Conservation (phyloP, 2,113 vertebrate genomes). For the Hyperoodon ampullatus region DNA sequence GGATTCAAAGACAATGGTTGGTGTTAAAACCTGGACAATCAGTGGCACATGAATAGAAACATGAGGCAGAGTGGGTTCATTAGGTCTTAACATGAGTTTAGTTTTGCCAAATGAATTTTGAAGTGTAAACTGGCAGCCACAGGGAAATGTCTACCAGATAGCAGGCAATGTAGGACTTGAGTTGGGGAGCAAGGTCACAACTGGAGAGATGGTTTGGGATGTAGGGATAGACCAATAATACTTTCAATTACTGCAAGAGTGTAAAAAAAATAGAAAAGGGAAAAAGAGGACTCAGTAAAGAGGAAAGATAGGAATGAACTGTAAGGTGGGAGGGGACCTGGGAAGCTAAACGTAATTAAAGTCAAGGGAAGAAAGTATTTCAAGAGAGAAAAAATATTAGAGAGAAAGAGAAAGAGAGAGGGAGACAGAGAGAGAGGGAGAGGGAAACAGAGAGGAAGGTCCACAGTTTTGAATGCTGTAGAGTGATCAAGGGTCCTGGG, state of each 20-base stretch:
- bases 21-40: background rate
- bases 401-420: background rate
- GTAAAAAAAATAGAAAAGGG: background rate
- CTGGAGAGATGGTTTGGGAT: background rate
- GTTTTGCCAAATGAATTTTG: background rate
- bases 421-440: background rate
- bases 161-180: background rate
- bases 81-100: background rate
- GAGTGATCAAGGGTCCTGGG: background rate
- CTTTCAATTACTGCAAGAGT: background rate
- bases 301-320: background rate
- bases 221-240: background rate
- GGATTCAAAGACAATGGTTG: background rate
- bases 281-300: background rate
- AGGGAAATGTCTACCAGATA: background rate
- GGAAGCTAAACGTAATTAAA: constrained; percentile 3
- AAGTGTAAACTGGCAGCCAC: background rate
- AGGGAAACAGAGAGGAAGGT: background rate
- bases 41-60: background rate
- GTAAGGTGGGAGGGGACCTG: background rate
- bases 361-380: background rate
- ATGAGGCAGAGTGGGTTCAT: background rate
- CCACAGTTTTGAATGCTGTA: background rate
- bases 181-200: background rate
- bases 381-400: background rate